Conservation (phyloP, 2,797 vertebrate genomes). For the Spondyliosoma cantharus region DNA sequence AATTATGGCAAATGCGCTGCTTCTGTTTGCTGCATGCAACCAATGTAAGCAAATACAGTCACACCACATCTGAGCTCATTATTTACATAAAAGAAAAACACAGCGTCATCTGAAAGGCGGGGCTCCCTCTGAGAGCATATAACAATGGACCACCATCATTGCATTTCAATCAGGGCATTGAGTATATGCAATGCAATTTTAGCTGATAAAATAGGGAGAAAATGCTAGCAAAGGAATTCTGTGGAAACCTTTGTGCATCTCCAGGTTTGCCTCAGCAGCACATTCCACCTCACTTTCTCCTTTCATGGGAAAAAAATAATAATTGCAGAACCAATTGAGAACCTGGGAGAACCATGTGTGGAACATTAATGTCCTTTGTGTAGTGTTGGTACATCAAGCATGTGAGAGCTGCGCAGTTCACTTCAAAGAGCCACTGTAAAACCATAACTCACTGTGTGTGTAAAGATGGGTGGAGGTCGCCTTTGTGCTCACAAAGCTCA, state of each 20-base stretch:
- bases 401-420: constrained; percentile 20
- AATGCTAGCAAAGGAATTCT: not conserved
- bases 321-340: constrained; percentile 9
- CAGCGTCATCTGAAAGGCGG: not conserved
- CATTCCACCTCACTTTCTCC: not conserved
- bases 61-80: constrained; percentile 9
- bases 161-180: not conserved
- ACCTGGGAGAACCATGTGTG: constrained; percentile 3
- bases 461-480: constrained; percentile 51
- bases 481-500: constrained; percentile 54
- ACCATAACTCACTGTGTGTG: constrained; percentile 22
- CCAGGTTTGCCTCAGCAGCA: constrained; percentile 15
- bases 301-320: constrained; percentile 19
- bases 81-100: constrained; percentile 10
- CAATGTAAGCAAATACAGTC: constrained; percentile 19
- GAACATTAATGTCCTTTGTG: constrained; percentile 6
- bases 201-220: not conserved
- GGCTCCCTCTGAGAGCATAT: not conserved
- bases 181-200: not conserved
- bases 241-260: not conserved
- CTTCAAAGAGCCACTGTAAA: constrained; percentile 43
- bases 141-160: not conserved
- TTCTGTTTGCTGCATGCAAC: constrained; percentile 12
- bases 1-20: not conserved
- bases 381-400: not conserved